Evolutionary conservation across 2,113 vertebrate genomes (phyloP).

Genomic region (Scytalopus superciliaris): DNA sequence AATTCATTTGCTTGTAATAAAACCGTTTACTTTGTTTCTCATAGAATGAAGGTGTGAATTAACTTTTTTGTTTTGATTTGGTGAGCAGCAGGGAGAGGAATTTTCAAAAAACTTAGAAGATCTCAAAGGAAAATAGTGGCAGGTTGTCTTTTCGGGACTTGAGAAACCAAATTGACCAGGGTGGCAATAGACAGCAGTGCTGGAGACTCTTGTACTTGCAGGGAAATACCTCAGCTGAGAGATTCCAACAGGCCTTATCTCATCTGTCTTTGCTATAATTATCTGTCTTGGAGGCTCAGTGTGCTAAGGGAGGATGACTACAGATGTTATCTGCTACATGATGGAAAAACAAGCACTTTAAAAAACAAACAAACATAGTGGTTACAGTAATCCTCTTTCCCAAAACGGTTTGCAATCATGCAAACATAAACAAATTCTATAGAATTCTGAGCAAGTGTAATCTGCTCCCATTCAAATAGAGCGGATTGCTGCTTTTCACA

Average conservation of each 20-base stretch:
- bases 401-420: background rate
- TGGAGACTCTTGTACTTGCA: background rate
- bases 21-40: too few species aligned
- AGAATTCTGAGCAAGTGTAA: slow-evolving; percentile 1
- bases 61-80: background rate
- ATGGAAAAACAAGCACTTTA: slow-evolving; percentile 25
- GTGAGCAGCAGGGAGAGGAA: background rate
- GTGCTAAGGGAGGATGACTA: background rate
- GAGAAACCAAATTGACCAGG: background rate
- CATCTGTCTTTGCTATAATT: background rate
- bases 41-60: too few species aligned
- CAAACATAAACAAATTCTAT: slow-evolving; percentile 16
- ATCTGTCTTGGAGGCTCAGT: background rate
- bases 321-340: background rate
- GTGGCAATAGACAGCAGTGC: background rate
- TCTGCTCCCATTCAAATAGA: slow-evolving; percentile 1
- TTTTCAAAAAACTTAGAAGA: background rate
- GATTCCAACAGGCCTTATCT: background rate
- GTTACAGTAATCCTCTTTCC: background rate
- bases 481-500: background rate
- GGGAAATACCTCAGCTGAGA: background rate
- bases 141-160: background rate
- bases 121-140: background rate
- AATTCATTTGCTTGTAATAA: too few species aligned
- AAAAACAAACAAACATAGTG: background rate